These are phyloP conservation scores for Lethocerus indicus DNA, from an alignment of 1,140 invertebrate species.

Conservation along the genomic window DNA sequence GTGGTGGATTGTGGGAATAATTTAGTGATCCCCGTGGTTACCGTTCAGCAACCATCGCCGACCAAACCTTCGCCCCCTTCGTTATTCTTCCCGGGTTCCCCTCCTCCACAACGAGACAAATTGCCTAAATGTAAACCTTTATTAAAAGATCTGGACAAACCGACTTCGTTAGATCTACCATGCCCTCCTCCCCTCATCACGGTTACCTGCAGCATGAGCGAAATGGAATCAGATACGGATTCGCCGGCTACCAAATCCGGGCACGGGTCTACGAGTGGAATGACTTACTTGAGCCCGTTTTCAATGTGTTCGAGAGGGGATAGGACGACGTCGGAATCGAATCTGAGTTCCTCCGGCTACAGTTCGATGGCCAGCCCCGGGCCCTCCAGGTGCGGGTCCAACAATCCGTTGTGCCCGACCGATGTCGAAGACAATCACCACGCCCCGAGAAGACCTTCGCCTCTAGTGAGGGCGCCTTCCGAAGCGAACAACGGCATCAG, in stretches of 20 bases:
- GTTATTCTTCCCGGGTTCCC: slow-evolving; percentile 39
- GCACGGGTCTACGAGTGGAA: slow-evolving; percentile 27
- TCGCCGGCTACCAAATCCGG: slow-evolving; percentile 14
- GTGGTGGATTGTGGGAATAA: slow-evolving; percentile 19
- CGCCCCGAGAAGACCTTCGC: slow-evolving; percentile 27
- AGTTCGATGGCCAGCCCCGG: slow-evolving; percentile 64
- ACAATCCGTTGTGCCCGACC: slow-evolving; percentile 50
- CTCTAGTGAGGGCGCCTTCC: slow-evolving; percentile 31
- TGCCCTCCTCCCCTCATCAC: slow-evolving; percentile 50
- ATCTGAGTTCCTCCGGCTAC: slow-evolving; percentile 65
- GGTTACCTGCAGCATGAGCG: slow-evolving; percentile 51
- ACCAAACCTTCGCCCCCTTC: slow-evolving; percentile 22
- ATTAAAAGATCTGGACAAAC: slow-evolving; percentile 35
- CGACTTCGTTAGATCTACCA: slow-evolving; percentile 42
- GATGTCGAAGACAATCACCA: slow-evolving; percentile 41
- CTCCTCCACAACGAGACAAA: slow-evolving; percentile 31
- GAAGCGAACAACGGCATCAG: slow-evolving; percentile 18
- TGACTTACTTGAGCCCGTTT: slow-evolving; percentile 59
- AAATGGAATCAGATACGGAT: slow-evolving; percentile 52
- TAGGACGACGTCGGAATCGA: slow-evolving; percentile 56
- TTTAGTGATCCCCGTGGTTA: slow-evolving; percentile 40
- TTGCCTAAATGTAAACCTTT: slow-evolving; percentile 14
- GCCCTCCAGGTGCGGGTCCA: slow-evolving; percentile 55
- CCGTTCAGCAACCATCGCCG: slow-evolving; percentile 40
- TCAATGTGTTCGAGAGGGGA: slow-evolving; percentile 46